These are phyloP conservation scores for Pseudomugil tenellus DNA, from an alignment of 2,797 vertebrate species.

Conservation along the genomic window DNA sequence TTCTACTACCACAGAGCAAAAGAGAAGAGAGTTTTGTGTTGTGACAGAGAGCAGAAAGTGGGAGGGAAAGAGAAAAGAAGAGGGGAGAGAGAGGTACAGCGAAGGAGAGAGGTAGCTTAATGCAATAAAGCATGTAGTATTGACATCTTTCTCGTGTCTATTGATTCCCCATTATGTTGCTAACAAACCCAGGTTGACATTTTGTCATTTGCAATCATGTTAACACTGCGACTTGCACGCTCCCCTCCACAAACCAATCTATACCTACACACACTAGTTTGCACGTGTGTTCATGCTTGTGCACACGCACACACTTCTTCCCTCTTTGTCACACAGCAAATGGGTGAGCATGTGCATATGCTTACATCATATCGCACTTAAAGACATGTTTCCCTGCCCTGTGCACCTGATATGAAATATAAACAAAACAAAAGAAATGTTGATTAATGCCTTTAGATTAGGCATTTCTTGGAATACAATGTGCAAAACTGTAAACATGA, in stretches of 20 bases:
- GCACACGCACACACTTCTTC: slow-evolving; percentile 15
- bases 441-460: slow-evolving; percentile 38
- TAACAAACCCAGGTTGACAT: slow-evolving; percentile 89
- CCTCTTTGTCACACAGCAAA: slow-evolving; percentile 33
- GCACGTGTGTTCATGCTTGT: slow-evolving; percentile 52
- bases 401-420: slow-evolving; percentile 17
- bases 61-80: slow-evolving; percentile 55
- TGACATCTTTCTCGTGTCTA: slow-evolving; percentile 87
- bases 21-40: slow-evolving; percentile 54
- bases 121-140: slow-evolving; percentile 86
- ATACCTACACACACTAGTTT: slow-evolving; percentile 73
- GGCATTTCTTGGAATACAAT: slow-evolving; percentile 20
- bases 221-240: slow-evolving; percentile 81
- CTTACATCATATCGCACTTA: slow-evolving; percentile 26
- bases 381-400: neutral
- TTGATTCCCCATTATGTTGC: slow-evolving; percentile 88
- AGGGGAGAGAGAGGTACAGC: slow-evolving; percentile 66
- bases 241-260: slow-evolving; percentile 76
- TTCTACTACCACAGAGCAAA: slow-evolving; percentile 64
- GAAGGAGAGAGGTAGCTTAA: slow-evolving; percentile 81
- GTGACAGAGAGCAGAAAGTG: slow-evolving; percentile 69
- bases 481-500: slow-evolving; percentile 28
- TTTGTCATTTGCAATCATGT: slow-evolving; percentile 88
- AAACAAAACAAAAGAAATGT: slow-evolving; percentile 5
- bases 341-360: slow-evolving; percentile 48